Percentiles rank a stretch among this genome's conserved stretches.
phyloP scores from a whole-genome alignment of 2,888 invertebrate species.

The Orthosia cruda region DNA sequence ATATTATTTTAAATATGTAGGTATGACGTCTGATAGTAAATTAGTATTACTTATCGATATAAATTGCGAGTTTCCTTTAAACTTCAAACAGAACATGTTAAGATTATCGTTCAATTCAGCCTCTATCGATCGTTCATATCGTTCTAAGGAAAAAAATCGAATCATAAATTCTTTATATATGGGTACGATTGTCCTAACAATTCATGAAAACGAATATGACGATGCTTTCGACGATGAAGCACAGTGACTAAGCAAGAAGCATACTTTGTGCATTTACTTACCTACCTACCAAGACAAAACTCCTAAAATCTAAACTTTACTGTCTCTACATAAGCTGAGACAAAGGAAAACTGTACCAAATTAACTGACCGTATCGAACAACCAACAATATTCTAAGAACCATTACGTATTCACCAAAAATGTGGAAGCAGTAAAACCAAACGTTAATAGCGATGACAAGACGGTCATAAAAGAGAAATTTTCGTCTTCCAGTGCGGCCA shows the following conservation, averaged over 20 bases:
- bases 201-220: too few species aligned
- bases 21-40: too few species aligned
- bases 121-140: background rate
- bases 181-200: background rate
- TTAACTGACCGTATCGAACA: constrained; percentile 29
- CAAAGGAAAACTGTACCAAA: constrained; percentile 23
- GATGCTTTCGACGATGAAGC: background rate
- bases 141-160: too few species aligned
- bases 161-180: background rate
- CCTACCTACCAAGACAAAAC: too few species aligned
- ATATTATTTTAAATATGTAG: too few species aligned
- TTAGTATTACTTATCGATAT: background rate
- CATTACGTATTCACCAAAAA: constrained; percentile 81
- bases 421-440: constrained; percentile 87
- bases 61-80: too few species aligned
- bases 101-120: too few species aligned
- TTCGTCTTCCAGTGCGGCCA: constrained; percentile 77
- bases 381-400: constrained; percentile 70
- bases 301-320: too few species aligned
- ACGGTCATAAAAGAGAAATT: constrained; percentile 86
- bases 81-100: too few species aligned
- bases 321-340: background rate
- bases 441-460: constrained; percentile 69
- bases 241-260: background rate
- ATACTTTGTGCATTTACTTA: too few species aligned